Evolutionary conservation across 2,113 vertebrate genomes (phyloP).

Genomic region (Arvicanthis niloticus): DNA sequence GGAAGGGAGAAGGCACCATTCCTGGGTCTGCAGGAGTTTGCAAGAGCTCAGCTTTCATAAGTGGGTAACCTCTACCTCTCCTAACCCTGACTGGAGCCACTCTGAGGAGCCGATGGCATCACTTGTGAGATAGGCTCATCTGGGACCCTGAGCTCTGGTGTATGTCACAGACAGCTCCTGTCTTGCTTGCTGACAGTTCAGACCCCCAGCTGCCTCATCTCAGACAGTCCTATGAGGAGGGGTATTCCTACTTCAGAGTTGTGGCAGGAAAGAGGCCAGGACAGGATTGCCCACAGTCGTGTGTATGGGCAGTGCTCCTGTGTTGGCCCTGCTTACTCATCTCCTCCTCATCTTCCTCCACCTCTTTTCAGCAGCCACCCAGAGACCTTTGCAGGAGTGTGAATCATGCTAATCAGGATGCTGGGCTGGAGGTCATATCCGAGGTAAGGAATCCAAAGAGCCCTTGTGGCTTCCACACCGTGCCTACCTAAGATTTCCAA

Average conservation of each 20-base stretch:
- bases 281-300: not conserved
- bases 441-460: not conserved
- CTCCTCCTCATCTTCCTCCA: not conserved
- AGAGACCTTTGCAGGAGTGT: not conserved
- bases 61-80: no score
- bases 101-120: no score
- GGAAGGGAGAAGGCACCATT: not conserved
- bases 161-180: no score
- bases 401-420: not conserved
- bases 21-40: no score
- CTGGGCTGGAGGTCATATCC: rapidly evolving
- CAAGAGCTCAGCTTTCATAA: no score
- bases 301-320: not conserved
- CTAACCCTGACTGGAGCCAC: no score
- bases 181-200: not conserved
- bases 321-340: no score
- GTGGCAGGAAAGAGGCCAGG: not conserved
- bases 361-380: no score
- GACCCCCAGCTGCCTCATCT: not conserved
- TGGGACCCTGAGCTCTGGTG: no score
- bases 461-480: not conserved
- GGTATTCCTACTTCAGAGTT: no score
- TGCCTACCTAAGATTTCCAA: not conserved
- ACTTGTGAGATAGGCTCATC: no score
- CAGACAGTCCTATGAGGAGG: not conserved